A percentile compares a stretch with the other conserved stretches of the same genome.
Evolutionary conservation across 2,797 vertebrate genomes (phyloP).

Genomic region (Saxicola maurus): DNA sequence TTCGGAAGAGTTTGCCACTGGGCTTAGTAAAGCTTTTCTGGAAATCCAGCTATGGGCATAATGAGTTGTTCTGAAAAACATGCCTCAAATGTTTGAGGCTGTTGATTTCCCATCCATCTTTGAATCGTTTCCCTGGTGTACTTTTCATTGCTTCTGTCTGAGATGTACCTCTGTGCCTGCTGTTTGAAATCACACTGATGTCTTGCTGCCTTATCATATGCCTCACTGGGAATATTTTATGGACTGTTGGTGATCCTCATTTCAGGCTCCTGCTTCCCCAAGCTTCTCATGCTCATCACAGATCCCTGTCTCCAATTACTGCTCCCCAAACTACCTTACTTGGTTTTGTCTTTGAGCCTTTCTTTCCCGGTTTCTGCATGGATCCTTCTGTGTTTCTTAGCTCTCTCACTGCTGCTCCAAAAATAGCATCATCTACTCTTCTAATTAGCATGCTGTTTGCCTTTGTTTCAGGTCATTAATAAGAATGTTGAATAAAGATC

Average conservation of each 20-base stretch:
- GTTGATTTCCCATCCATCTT: neutral
- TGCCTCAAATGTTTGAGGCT: neutral
- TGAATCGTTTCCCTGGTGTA: neutral
- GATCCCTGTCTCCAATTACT: neutral
- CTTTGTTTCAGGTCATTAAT: conserved; percentile 54
- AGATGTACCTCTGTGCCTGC: neutral
- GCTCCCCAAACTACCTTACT: neutral
- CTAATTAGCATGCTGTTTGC: conserved; percentile 36
- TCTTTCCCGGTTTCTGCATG: neutral
- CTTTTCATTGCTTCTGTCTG: neutral
- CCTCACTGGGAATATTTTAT: neutral
- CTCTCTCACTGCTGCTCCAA: neutral
- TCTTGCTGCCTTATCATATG: neutral
- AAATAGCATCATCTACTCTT: neutral
- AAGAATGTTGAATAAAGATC: conserved; percentile 30
- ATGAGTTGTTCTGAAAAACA: neutral
- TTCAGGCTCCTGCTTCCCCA: neutral
- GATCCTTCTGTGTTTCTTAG: neutral
- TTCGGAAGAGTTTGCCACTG: neutral
- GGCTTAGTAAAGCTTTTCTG: neutral
- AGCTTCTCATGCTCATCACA: neutral
- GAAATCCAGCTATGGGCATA: neutral
- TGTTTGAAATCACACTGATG: neutral
- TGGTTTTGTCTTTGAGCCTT: neutral
- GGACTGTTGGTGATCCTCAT: neutral